Base-by-base conservation (phyloP, 2,797 vertebrate genomes). In the Poecile montanus region DNA sequence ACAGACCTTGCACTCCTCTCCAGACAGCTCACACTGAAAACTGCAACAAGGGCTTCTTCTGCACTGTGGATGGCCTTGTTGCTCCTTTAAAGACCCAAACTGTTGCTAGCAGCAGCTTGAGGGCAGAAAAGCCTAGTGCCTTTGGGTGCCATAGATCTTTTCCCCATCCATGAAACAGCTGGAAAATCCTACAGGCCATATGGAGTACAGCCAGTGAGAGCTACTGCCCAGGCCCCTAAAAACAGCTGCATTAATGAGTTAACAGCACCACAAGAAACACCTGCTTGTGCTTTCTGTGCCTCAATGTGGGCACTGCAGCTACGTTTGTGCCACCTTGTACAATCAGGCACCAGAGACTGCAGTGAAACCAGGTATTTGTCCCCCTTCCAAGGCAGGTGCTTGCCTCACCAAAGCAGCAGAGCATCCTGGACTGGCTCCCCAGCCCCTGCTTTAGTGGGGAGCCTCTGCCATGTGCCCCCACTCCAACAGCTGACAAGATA, bases 231-330 rank as follows among this genome's bases (percentile, higher is more conserved):
- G 72, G 32, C 30, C 73, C 34, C 51, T 75, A 45, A 48, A 89
- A 93, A 16, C 62, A 65, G 32, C 89, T 85, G 81, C 22, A 13
- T 68, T 78, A 94, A 83, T 27, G 54, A 75, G 56, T 78, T 80
- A 80, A 74, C n/a, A 68, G 66, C 79, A 68, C 45, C 90, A 74
- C 34, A 87, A 57, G 42, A 73, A 88, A 80, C 2, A 10, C 18
- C 47, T 77, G 72, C 38, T n/a, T 57, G 50, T 80, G 63, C 75
- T 80, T 89, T 63, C 80, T 42, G 20, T 67, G 48, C 45, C 71
- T 87, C 30, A 16, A 18, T 30, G 53, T 3, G 6, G n/a, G 16
- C 44, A 26, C 51, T 10, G 16, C 34, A 22, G 26, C 54, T 30
- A 53, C 3, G 3, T 47, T 72, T 66, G 66, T 83, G 60, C 56